Percentiles rank a stretch among this genome's conserved stretches.
Conservation (phyloP, 2,888 invertebrate genomes). For the Pterobdella sp. region DNA sequence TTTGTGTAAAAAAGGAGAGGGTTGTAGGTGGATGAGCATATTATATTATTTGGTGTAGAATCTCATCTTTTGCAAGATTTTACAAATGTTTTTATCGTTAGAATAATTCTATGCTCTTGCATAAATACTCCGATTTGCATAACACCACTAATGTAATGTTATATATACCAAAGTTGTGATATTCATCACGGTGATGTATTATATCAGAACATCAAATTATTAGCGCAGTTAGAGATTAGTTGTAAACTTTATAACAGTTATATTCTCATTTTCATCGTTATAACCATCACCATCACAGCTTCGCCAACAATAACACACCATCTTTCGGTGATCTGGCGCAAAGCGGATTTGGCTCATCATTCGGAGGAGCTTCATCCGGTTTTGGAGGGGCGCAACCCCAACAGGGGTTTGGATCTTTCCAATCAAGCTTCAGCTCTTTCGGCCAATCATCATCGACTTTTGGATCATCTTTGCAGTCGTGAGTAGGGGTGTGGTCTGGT, state of each 20-base stretch:
- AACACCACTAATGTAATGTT: too few relatives aligned
- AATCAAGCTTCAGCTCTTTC: background rate
- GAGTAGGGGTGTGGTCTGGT: background rate
- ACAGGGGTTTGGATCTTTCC: background rate
- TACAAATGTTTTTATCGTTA: too few relatives aligned
- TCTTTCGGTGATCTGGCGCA: constrained; percentile 22
- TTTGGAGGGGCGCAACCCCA: background rate
- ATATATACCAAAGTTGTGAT: too few relatives aligned
- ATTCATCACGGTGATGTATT: too few relatives aligned
- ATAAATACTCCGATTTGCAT: too few relatives aligned
- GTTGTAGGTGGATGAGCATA: too few relatives aligned
- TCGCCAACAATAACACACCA: constrained; percentile 20
- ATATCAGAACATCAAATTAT: too few relatives aligned
- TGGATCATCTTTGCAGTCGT: background rate
- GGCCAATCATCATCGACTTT: background rate
- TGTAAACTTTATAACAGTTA: background rate
- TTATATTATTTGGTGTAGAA: too few relatives aligned
- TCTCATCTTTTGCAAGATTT: too few relatives aligned
- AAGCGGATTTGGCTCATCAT: constrained; percentile 18
- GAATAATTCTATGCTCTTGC: too few relatives aligned
- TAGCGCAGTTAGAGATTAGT: too few relatives aligned
- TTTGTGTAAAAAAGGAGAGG: too few relatives aligned
- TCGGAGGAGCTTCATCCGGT: background rate
- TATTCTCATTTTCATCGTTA: background rate
- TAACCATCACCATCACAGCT: constrained; percentile 4